phyloP scores from a whole-genome alignment of 2,888 invertebrate genomes.

The Acronicta psi region DNA sequence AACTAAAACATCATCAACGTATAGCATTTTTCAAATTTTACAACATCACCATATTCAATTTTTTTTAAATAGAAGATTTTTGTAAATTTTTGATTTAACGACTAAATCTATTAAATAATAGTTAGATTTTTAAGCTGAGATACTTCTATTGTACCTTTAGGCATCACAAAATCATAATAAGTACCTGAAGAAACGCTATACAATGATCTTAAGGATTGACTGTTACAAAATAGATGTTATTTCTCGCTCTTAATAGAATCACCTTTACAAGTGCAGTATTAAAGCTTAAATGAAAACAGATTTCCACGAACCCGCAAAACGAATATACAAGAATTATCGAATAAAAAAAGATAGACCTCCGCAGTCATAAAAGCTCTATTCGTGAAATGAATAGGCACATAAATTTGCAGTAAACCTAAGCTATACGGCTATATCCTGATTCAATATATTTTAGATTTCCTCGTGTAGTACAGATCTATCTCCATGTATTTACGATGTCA shows the following conservation, averaged over 20 bases:
- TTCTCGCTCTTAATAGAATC: background rate
- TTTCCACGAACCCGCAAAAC: slow-evolving; percentile 42
- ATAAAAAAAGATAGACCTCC: slow-evolving; percentile 41
- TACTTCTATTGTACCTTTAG: no score
- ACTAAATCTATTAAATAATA: no score
- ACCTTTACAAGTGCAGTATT: slow-evolving; percentile 17
- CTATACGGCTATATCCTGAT: slow-evolving; percentile 67
- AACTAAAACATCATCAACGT: no score
- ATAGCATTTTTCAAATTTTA: no score
- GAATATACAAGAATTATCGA: slow-evolving; percentile 51
- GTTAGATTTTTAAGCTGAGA: no score
- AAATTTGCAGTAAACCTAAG: slow-evolving; percentile 66
- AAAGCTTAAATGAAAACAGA: slow-evolving; percentile 29
- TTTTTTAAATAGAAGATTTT: no score
- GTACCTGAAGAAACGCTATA: background rate
- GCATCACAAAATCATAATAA: no score
- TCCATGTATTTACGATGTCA: slow-evolving; percentile 69
- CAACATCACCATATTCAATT: no score
- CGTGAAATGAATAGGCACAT: slow-evolving; percentile 62
- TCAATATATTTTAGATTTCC: slow-evolving; percentile 59
- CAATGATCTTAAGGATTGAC: background rate
- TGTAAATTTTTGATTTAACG: no score
- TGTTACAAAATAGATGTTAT: slow-evolving; percentile 3
- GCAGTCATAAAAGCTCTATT: slow-evolving; percentile 58
- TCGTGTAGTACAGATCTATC: slow-evolving; percentile 53